Base-by-base conservation (phyloP, 2,113 vertebrate species). In the Melierax canorus region DNA sequence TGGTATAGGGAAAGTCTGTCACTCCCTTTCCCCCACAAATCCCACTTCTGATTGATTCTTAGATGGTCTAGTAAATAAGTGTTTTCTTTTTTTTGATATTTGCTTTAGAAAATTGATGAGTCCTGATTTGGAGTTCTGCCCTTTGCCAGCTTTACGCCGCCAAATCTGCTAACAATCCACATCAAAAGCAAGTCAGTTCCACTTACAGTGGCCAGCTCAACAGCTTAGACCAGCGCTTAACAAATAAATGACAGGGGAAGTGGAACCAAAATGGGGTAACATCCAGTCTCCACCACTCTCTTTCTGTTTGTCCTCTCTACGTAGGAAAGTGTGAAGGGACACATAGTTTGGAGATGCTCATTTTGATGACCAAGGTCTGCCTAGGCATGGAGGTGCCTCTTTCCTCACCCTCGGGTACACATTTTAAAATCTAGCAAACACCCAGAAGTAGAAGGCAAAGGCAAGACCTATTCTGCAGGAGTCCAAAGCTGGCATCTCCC, bases 401-500 rank as follows among this genome's bases (percentile, higher is more conserved):
- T 50, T 56, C 60, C 43, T 55, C 39, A 62, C 14, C 12, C 22
- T 69, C 38, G 41, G 12, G 8, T 12, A 27, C 46, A 29, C 18
- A 3, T 72, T 92, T 78, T 64, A 76, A 73, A 84, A 46, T 29
- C 73, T 29, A 95, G 34, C 30, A 79, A 92, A 76, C 11, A 45
- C 22, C 15, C 64, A 75, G 39, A 78, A 91, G 72, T n/a, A 68
- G 69, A 75, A 92, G 30, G 82, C 64, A 95, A 90, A 90, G 69
- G 55, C 80, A 85, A 95, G 82, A 96, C 88, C 85, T 88, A 51
- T 93, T 94, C 86, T 86, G 78, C 69, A 84, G 84, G 92, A 96
- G 84, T 67, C 86, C 83, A 85, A 71, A 89, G 84, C 74, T 89
- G 95, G 92, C 96, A 97, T 94, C 91, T 94, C 83, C 48, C 62